These are phyloP conservation scores for Pardosa pseudoannulata DNA, from an alignment of 2,888 invertebrate genomes.

Conservation along the genomic window DNA sequence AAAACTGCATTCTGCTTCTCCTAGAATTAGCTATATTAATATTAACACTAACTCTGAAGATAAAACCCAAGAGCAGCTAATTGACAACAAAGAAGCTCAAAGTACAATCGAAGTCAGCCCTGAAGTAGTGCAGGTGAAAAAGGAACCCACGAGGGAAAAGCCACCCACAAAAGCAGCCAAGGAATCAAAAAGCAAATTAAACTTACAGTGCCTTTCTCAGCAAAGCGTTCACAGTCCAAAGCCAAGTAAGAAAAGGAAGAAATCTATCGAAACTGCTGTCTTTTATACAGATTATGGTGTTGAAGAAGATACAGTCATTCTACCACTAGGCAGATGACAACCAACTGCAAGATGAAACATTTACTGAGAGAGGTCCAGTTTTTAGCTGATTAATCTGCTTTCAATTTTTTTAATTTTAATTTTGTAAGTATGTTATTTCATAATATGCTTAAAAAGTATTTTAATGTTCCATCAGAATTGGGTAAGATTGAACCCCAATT, in stretches of 20 bases:
- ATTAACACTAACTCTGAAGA: no score
- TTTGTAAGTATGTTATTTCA: no score
- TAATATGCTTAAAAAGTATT: no score
- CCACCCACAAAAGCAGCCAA: neutral
- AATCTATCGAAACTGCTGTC: conserved; percentile 47
- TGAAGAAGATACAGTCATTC: conserved; percentile 56
- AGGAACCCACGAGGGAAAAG: neutral
- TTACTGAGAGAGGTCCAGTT: no score
- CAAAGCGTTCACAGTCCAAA: conserved; percentile 42
- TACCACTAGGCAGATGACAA: conserved; percentile 58
- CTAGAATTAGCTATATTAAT: conserved; percentile 35
- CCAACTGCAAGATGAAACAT: no score
- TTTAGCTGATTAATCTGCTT: no score
- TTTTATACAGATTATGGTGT: conserved; percentile 50
- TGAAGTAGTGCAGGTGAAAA: neutral
- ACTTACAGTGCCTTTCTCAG: conserved; percentile 46
- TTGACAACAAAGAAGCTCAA: neutral
- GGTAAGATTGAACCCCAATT: no score
- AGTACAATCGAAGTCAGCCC: neutral
- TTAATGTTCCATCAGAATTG: no score
- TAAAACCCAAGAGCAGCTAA: no score
- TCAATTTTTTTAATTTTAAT: no score
- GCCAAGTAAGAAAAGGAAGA: conserved; percentile 36
- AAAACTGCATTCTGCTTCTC: conserved; percentile 83
- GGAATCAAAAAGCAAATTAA: conserved; percentile 37